Conservation (phyloP, 2,888 invertebrate genomes). For the Syrphus vitripennis region DNA sequence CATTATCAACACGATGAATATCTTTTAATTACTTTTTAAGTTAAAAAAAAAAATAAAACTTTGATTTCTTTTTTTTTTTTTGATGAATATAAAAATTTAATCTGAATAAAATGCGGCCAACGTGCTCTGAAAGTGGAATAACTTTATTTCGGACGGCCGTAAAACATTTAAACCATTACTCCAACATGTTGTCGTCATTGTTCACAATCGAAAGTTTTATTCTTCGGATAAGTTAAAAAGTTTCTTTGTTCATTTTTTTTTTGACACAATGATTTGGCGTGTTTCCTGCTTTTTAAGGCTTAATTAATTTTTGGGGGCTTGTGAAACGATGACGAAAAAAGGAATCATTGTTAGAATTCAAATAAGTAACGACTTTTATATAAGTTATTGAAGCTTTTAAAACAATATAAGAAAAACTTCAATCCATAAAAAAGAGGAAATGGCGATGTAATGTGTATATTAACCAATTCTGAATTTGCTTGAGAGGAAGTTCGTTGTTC, state of each 20-base stretch:
- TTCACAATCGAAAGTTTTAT: slow-evolving; percentile 9
- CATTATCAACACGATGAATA: not conserved
- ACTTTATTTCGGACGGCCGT: not conserved
- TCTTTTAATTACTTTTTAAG: slow-evolving; percentile 10
- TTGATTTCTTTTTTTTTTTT: not conserved
- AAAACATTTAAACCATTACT: not conserved
- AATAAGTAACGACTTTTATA: too few species aligned
- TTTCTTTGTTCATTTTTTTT: not conserved
- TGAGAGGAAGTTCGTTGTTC: too few species aligned
- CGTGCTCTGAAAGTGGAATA: slow-evolving; percentile 19
- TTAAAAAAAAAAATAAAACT: not conserved
- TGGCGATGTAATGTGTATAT: too few species aligned
- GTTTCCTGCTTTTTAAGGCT: not conserved
- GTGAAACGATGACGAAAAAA: too few species aligned
- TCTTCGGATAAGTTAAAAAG: not conserved
- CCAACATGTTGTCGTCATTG: slow-evolving; percentile 20
- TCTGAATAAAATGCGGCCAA: slow-evolving; percentile 28
- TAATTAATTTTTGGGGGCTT: not conserved
- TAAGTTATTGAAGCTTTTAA: too few species aligned
- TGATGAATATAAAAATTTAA: slow-evolving; percentile 22
- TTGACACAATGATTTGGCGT: not conserved
- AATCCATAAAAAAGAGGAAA: too few species aligned
- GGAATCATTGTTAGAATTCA: too few species aligned
- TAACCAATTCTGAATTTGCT: too few species aligned
- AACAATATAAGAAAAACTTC: too few species aligned